Conservation (phyloP, 2,113 vertebrate genomes). For the Prochilodus magdalenae region DNA sequence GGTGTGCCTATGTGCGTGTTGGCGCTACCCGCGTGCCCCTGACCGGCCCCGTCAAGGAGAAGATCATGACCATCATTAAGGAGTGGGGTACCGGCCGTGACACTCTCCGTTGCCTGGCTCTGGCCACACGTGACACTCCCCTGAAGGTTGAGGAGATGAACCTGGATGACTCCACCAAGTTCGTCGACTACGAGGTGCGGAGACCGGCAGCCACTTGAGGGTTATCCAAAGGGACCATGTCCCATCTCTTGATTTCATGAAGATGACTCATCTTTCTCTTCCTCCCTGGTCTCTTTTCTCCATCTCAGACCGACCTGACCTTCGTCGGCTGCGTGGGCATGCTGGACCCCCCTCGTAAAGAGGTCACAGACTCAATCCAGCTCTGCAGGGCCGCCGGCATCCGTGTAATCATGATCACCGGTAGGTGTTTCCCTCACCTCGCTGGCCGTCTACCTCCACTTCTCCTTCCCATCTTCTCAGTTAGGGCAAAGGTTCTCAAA, state of each 20-base stretch:
- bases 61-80: constrained; percentile 86
- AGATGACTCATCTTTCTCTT: background rate
- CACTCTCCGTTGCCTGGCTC: constrained; percentile 90
- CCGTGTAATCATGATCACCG: constrained; percentile 84
- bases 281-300: background rate
- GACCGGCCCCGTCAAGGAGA: constrained; percentile 77
- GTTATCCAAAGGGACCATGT: background rate
- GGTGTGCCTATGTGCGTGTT: constrained; percentile 87
- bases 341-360: constrained; percentile 94
- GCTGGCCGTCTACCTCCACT: background rate
- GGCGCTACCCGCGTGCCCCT: constrained; percentile 87
- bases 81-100: constrained; percentile 93
- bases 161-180: constrained; percentile 85
- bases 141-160: constrained; percentile 87
- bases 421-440: constrained; percentile 53
- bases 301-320: constrained; percentile 81
- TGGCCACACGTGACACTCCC: constrained; percentile 89
- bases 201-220: background rate
- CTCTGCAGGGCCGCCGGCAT: constrained; percentile 80
- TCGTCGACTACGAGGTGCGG: constrained; percentile 86
- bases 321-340: constrained; percentile 94
- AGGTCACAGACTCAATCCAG: constrained; percentile 86
- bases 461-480: background rate
- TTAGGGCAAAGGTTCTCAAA: background rate
- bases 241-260: background rate